Conservation (phyloP, 2,797 vertebrate species). For the Echiichthys vipera region DNA sequence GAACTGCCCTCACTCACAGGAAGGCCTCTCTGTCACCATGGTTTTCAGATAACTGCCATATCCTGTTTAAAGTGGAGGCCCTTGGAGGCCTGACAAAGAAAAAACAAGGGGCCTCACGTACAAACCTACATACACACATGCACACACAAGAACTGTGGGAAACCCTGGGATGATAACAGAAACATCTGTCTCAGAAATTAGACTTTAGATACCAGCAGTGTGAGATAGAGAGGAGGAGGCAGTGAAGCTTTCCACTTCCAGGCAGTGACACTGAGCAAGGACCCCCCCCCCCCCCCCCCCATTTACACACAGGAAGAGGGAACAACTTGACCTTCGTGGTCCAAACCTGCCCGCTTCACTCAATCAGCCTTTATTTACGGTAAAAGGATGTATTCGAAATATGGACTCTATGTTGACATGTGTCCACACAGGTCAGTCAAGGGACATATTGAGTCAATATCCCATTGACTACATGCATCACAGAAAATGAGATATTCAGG, state of each 20-base stretch:
- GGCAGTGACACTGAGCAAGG: conserved; percentile 21
- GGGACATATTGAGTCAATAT: not conserved
- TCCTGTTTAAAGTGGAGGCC: conserved; percentile 79
- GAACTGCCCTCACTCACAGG: conserved; percentile 54
- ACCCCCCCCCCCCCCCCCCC: conserved; percentile 10
- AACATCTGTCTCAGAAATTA: conserved; percentile 64
- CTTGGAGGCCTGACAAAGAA: conserved; percentile 43
- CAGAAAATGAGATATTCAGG: not conserved
- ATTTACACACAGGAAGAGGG: conserved; percentile 39
- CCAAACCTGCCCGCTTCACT: not conserved
- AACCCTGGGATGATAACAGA: conserved; percentile 53
- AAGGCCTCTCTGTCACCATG: conserved; percentile 66
- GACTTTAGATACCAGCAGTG: conserved; percentile 32
- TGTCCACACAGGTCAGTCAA: conserved; percentile 4
- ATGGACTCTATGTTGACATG: not conserved
- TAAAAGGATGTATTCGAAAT: not conserved
- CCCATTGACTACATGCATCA: not conserved
- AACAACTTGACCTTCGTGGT: conserved; percentile 23
- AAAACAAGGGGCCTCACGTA: conserved; percentile 54
- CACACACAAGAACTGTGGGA: conserved; percentile 47
- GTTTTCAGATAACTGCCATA: conserved; percentile 73
- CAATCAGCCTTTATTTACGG: conserved; percentile 19
- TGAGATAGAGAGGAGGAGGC: conserved; percentile 4
- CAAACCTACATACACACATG: conserved; percentile 21
- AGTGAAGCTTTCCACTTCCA: conserved; percentile 12